phyloP scores from a whole-genome alignment of 1,140 invertebrate genomes.

The Neodiprion virginianus region DNA sequence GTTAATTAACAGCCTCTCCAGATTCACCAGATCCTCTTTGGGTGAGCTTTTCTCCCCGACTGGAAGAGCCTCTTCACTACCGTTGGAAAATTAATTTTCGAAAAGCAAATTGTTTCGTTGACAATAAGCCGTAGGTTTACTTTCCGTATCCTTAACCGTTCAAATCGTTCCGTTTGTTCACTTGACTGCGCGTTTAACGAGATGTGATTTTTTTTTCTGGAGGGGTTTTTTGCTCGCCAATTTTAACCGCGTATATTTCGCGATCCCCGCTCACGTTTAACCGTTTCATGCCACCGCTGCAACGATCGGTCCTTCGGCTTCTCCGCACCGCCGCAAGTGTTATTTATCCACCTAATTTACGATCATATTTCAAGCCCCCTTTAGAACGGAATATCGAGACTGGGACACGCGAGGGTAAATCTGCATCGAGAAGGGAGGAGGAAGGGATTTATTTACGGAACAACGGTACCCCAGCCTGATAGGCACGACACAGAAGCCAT shows the following conservation, averaged over 20 bases:
- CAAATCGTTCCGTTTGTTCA: neutral
- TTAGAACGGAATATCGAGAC: neutral
- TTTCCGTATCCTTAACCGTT: neutral
- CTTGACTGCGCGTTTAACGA: neutral
- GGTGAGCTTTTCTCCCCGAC: no score
- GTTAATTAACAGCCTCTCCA: slow-evolving; percentile 5
- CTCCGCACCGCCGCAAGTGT: neutral
- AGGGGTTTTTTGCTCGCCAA: no score
- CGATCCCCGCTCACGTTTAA: no score
- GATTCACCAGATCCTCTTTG: neutral
- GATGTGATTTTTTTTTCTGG: no score
- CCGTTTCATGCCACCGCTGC: no score
- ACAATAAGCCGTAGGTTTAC: no score
- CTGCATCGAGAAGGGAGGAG: neutral
- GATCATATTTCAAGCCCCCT: neutral
- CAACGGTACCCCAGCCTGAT: no score
- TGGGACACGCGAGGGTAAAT: neutral
- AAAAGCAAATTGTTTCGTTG: neutral
- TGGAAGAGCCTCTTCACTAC: neutral
- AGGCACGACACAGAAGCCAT: no score
- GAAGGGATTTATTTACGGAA: neutral
- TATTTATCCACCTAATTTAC: slow-evolving; percentile 8
- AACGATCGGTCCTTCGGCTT: no score
- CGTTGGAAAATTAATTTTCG: neutral
- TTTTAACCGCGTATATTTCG: no score